Conservation (phyloP, 2,113 vertebrate genomes). For the Copsychus sechellarum region DNA sequence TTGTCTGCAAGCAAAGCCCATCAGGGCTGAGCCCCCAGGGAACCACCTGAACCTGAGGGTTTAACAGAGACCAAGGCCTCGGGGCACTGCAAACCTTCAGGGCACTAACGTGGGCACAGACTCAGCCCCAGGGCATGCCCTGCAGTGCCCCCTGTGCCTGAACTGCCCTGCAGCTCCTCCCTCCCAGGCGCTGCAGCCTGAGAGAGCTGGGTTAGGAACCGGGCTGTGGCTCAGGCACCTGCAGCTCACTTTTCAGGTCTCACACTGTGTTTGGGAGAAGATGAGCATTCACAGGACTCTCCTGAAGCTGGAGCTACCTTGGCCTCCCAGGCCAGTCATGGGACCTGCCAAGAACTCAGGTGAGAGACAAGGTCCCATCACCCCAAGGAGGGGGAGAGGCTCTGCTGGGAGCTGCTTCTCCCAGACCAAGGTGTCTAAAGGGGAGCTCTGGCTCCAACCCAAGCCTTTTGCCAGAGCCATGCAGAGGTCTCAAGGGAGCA, state of each 20-base stretch:
- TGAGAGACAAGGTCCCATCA: fast-evolving
- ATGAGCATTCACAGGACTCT: neutral
- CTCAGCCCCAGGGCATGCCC: neutral
- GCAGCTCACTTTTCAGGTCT: neutral
- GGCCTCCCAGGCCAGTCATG: neutral
- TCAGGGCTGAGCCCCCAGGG: neutral
- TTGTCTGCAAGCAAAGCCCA: neutral
- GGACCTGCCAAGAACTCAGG: neutral
- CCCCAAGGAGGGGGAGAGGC: neutral
- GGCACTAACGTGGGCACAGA: fast-evolving
- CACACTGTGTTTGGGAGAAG: neutral
- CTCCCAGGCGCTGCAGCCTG: neutral
- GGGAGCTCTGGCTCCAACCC: neutral
- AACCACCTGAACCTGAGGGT: no score
- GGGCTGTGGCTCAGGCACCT: neutral
- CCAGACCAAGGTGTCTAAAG: neutral
- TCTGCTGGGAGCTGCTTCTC: neutral
- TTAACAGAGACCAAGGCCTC: neutral
- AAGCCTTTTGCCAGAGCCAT: neutral
- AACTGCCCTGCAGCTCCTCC: neutral
- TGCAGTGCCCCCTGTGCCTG: neutral
- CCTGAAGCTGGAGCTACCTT: neutral
- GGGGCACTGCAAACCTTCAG: neutral
- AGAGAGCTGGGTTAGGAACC: neutral
- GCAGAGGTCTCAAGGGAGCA: neutral